Evolutionary conservation across 2,888 invertebrate genomes (phyloP).

Genomic region (Cataglyphis albicans): DNA sequence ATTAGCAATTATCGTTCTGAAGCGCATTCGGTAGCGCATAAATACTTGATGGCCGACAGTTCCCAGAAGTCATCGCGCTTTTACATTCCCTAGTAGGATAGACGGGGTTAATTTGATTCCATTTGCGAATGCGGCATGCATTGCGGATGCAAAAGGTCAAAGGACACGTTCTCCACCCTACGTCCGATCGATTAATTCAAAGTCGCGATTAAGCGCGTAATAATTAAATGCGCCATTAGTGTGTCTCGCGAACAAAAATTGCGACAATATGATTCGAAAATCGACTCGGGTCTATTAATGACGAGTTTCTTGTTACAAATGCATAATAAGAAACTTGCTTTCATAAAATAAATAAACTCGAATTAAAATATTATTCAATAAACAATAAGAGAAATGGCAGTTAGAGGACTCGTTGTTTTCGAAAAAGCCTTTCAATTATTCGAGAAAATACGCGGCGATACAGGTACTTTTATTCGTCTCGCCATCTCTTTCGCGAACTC

Average conservation of each 20-base stretch:
- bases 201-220: constrained; percentile 43
- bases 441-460: neutral
- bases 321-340: neutral
- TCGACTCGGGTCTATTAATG: neutral
- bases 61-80: constrained; percentile 49
- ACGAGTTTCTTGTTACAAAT: neutral
- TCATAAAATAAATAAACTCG: neutral
- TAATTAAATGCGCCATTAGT: constrained; percentile 37
- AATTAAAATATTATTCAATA: neutral
- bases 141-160: constrained; percentile 54
- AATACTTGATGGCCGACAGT: constrained; percentile 55
- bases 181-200: constrained; percentile 48
- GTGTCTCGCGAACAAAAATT: constrained; percentile 6
- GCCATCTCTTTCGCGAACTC: neutral
- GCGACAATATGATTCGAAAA: neutral
- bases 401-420: neutral
- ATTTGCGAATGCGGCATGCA: constrained; percentile 51
- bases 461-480: constrained; percentile 7
- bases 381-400: neutral
- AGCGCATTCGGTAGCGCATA: constrained; percentile 48
- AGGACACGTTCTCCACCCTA: constrained; percentile 23
- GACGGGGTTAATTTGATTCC: constrained; percentile 50
- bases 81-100: constrained; percentile 40
- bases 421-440: constrained; percentile 17
- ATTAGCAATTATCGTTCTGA: constrained; percentile 63